Percentiles rank a stretch among this genome's conserved stretches.
These are phyloP conservation scores for Furcula furcula DNA, from an alignment of 2,888 invertebrate genomes.

Conservation along the genomic window DNA sequence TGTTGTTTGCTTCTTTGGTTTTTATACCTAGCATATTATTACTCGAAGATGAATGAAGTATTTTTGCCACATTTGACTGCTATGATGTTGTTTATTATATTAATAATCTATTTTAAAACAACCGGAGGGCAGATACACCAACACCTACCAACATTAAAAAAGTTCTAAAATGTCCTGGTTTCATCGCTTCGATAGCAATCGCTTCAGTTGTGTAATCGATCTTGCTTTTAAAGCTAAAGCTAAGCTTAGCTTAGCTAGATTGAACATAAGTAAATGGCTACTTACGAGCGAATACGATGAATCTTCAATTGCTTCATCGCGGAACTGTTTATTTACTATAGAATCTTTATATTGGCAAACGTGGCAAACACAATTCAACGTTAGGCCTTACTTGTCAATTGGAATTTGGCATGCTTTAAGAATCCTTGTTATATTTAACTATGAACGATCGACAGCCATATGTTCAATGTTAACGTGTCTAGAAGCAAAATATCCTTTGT, in stretches of 20 bases:
- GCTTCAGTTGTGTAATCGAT: constrained; percentile 6
- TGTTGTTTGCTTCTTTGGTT: too few species aligned
- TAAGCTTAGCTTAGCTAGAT: constrained; percentile 17
- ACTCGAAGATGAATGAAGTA: too few species aligned
- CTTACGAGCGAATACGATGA: constrained; percentile 8
- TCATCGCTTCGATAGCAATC: constrained; percentile 1
- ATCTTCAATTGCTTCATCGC: constrained; percentile 30
- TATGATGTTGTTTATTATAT: neutral
- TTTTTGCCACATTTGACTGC: neutral
- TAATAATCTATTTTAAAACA: neutral
- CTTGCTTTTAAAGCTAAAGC: constrained; percentile 18
- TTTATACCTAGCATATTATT: too few species aligned
- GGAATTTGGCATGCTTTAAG: neutral
- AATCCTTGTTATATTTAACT: neutral
- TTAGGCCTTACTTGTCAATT: neutral
- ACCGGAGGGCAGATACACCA: too few species aligned
- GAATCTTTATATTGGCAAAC: too few species aligned
- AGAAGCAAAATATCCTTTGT: constrained; percentile 1
- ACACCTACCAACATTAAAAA: too few species aligned
- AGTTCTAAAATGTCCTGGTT: neutral
- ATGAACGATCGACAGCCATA: neutral
- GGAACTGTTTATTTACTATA: constrained; percentile 11
- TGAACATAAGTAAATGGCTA: too few species aligned
- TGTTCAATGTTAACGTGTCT: neutral
- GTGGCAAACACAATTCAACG: too few species aligned